Evolutionary conservation across 2,888 invertebrate genomes (phyloP), one percentile per base, ranked within the genome.

Genomic region (Ptilodon capucinus): DNA sequence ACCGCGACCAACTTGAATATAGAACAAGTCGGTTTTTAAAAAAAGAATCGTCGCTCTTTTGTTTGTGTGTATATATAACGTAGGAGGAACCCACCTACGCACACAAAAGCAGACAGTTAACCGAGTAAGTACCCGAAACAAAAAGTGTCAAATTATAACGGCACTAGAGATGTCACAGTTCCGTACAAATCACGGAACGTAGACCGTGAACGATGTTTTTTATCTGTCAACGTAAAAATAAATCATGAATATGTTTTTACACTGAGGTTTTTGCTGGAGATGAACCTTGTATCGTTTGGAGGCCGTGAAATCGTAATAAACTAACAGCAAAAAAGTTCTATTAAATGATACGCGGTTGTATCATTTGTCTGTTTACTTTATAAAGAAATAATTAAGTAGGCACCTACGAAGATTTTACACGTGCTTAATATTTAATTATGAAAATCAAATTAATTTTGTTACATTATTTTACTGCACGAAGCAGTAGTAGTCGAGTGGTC

Each of bases 1-100:
- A 88, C 76, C 76, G 74, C 70, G 77, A 74, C 74, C 77, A 78
- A 65, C 78, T 79, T 71, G 79, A 80, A 81, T 81, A 82, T 80
- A 68, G 84, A 80, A 80, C 79, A 76, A 75, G 71, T 67, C 67
- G 58, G 68, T 74, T 35, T 74, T 35, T 73, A 64, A 13, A 50
- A 80, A 79, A 79, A 74, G 72, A 74, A 74, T 72, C 61, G 69
- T 68, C 60, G 44, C 48, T 53, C 60, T 73, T 74, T 71, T 74
- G 72, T 76, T 71, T 67, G 65, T 66, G 65, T 64, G 60, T 58
- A 66, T 63, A 72, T 62, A 50, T 54, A 54, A 74, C 69, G 79
- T 81, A 79, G 79, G 80, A 77, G 74, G 74, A 56, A 64, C 65
- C 64, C 48, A 53, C 74, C 71, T 62, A 77, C 77, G 63, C 76